These are phyloP conservation scores for Etheostoma nigrum DNA, from an alignment of 2,797 vertebrate species.

Conservation along the genomic window DNA sequence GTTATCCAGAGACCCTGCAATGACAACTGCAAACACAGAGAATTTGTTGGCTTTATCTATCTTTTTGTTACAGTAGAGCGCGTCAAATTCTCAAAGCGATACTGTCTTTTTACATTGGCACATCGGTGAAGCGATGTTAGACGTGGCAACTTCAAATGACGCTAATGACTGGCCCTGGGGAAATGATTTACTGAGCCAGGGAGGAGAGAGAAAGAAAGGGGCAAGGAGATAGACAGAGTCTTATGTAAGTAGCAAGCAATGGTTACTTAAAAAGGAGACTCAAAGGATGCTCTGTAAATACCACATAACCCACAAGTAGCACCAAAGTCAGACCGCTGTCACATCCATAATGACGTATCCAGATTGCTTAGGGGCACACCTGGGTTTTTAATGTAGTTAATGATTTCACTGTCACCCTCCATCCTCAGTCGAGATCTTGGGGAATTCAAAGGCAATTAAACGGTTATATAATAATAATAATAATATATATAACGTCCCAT, in stretches of 20 bases:
- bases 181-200: slow-evolving; percentile 76
- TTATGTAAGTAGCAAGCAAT: slow-evolving; percentile 77
- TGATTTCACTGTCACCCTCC: slow-evolving; percentile 30
- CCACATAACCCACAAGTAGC: slow-evolving; percentile 44
- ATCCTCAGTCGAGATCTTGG: slow-evolving; percentile 14
- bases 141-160: slow-evolving; percentile 74
- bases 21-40: slow-evolving; percentile 47
- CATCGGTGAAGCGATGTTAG: slow-evolving; percentile 59
- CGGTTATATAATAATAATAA: slow-evolving; percentile 43
- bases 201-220: slow-evolving; percentile 54
- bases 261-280: slow-evolving; percentile 33
- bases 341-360: slow-evolving; percentile 34
- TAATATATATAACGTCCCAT: slow-evolving; percentile 63
- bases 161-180: slow-evolving; percentile 77
- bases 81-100: slow-evolving; percentile 54
- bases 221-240: slow-evolving; percentile 54
- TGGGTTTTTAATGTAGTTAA: slow-evolving; percentile 34
- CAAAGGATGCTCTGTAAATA: slow-evolving; percentile 56
- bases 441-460: slow-evolving; percentile 76
- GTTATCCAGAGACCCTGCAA: slow-evolving; percentile 45
- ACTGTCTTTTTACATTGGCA: slow-evolving; percentile 68
- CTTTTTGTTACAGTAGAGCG: slow-evolving; percentile 14
- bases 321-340: slow-evolving; percentile 41
- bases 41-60: slow-evolving; percentile 2
- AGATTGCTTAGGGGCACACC: slow-evolving; percentile 26